Conservation (phyloP, 2,888 invertebrate genomes). For the Lydus trimaculatus region DNA sequence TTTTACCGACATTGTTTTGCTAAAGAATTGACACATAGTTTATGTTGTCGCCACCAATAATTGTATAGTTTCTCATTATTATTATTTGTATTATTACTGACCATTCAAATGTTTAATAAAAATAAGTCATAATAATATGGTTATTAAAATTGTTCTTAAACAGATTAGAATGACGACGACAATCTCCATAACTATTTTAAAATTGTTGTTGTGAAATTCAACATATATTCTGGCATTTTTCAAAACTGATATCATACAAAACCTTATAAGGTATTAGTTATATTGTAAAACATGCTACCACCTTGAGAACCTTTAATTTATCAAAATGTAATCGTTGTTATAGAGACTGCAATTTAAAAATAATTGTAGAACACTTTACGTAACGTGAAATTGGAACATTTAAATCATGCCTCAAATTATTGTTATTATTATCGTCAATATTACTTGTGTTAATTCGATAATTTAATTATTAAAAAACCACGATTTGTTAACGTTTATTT, state of each 20-base stretch:
- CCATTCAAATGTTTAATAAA: background rate
- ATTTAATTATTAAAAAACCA: background rate
- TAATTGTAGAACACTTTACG: constrained; percentile 15
- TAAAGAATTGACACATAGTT: background rate
- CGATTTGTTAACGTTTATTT: background rate
- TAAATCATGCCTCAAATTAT: background rate
- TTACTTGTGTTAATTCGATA: background rate
- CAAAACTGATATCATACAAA: constrained; percentile 21
- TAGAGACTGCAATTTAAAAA: constrained; percentile 20
- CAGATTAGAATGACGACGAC: no score
- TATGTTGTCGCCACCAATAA: background rate
- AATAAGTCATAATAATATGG: background rate
- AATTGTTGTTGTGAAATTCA: constrained; percentile 8
- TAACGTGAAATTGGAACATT: background rate
- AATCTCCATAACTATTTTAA: background rate
- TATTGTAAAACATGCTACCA: constrained; percentile 12
- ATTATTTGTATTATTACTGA: background rate
- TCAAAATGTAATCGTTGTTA: constrained; percentile 12
- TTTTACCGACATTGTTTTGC: background rate
- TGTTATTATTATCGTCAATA: background rate
- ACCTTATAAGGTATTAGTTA: constrained; percentile 21
- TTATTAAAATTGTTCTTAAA: no score
- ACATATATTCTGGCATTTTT: constrained; percentile 18
- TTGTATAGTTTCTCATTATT: background rate
- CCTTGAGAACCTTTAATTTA: constrained; percentile 20